Base-by-base conservation (phyloP, 2,113 vertebrate species). In the Neodon shergylaensis region DNA sequence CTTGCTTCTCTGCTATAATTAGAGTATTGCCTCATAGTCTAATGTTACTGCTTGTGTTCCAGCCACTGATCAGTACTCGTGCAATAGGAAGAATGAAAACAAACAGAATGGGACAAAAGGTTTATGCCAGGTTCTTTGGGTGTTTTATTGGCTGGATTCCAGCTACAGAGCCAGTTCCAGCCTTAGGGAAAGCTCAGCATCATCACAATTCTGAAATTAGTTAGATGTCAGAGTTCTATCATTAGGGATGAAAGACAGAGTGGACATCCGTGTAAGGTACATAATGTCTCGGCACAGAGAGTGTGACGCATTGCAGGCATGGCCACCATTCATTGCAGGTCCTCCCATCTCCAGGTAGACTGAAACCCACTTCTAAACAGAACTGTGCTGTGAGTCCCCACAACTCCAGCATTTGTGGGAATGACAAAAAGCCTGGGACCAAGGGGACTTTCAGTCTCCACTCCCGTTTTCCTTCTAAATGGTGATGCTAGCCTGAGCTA, bases 71-170 rank as follows among this genome's bases (percentile, higher is more conserved):
- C 72, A 91, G 58, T 72, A 65, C 47, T 76, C 74, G 47, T 26
- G 31, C 33, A 49, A 26, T 42, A 54, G 6, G 39, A 93, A 78
- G 39, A 94, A 95, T 74, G 19, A 89, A 74, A 77, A 73, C 11
- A 88, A 87, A 77, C 65, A 84, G 47, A 94, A 92, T 65, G 14
- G 44, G 39, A 61, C 9, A n/a, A 91, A 81, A 19, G 65, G 42
- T 33, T 58, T 74, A 42, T 6, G 14, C 58, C 65, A 77, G 44
- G 28, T 74, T 61, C 24, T 88, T 73, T 70, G 22, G 22, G 11
- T 21, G 42, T 77, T 42, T 77, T n/a, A 47, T 89, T 63, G 47
- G 31, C 42, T 70, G 58, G 52, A 74, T 74, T 17, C 82, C 70
- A 61, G n/a, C 68, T 79, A 52, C 3, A 52, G 0, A 74, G 28